Percentiles rank a stretch among this genome's conserved stretches.
These are phyloP conservation scores for Chouioia cunea DNA, from an alignment of 2,888 invertebrate species.

Conservation along the genomic window DNA sequence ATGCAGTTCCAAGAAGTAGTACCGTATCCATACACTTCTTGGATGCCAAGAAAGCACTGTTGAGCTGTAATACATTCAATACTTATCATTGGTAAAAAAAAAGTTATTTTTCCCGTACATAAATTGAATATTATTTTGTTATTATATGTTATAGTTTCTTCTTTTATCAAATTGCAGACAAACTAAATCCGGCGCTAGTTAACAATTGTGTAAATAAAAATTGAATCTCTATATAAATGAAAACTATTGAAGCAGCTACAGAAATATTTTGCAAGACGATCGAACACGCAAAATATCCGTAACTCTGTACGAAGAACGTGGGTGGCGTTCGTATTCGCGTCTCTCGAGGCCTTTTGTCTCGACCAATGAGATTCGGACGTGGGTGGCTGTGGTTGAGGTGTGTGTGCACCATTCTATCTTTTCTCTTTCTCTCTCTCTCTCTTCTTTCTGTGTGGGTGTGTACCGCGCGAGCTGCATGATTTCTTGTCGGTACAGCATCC, in stretches of 20 bases:
- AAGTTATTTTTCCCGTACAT: too few species aligned
- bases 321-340: constrained; percentile 22
- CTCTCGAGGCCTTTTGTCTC: constrained; percentile 30
- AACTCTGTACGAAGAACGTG: constrained; percentile 9
- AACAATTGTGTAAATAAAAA: neutral
- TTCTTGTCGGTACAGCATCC: constrained; percentile 58
- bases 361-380: constrained; percentile 62
- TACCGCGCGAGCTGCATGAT: constrained; percentile 52
- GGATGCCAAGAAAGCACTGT: neutral
- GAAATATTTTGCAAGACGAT: too few species aligned
- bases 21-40: neutral
- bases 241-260: too few species aligned
- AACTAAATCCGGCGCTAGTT: neutral
- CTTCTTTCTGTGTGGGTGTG: constrained; percentile 53
- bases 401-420: too few species aligned
- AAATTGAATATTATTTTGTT: too few species aligned
- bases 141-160: too few species aligned
- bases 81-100: neutral
- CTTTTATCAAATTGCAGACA: too few species aligned
- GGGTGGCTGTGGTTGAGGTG: constrained; percentile 55
- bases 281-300: too few species aligned
- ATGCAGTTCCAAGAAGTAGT: constrained; percentile 16
- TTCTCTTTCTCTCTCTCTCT: neutral
- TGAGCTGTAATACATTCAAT: neutral
- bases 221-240: too few species aligned